These are phyloP conservation scores for Platyrinchus mystaceus DNA, from an alignment of 2,797 vertebrate species.

Conservation along the genomic window DNA sequence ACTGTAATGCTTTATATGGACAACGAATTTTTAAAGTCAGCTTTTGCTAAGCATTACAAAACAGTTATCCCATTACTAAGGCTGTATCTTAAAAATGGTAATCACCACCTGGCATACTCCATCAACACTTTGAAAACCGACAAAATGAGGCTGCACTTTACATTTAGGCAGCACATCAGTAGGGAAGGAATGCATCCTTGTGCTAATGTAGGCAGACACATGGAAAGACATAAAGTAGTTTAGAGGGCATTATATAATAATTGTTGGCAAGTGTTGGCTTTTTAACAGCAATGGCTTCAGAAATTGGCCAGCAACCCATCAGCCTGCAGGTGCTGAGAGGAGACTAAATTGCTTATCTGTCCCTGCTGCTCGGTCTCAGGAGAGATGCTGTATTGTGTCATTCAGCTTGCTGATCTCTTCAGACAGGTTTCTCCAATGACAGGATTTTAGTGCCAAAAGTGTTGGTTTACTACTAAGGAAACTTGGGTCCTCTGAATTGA, in stretches of 20 bases:
- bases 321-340: background rate
- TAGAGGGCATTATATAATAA: constrained; percentile 33
- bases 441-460: background rate
- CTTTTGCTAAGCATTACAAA: background rate
- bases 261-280: constrained; percentile 35
- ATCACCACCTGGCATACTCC: background rate
- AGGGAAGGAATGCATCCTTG: background rate
- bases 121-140: background rate
- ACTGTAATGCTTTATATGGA: background rate
- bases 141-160: background rate
- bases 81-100: background rate
- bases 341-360: constrained; percentile 38
- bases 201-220: constrained; percentile 9
- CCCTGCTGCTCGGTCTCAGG: constrained; percentile 24
- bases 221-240: background rate
- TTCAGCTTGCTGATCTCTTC: constrained; percentile 39
- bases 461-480: background rate
- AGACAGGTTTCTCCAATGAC: constrained; percentile 8
- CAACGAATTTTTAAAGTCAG: background rate
- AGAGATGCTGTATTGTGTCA: constrained; percentile 2
- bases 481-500: background rate
- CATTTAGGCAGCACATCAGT: background rate
- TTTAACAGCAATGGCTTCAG: constrained; percentile 33
- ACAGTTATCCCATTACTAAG: background rate
- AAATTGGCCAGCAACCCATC: constrained; percentile 27